These are phyloP conservation scores for Drosophila sordidula DNA, from an alignment of 2,888 invertebrate species.

Conservation along the genomic window DNA sequence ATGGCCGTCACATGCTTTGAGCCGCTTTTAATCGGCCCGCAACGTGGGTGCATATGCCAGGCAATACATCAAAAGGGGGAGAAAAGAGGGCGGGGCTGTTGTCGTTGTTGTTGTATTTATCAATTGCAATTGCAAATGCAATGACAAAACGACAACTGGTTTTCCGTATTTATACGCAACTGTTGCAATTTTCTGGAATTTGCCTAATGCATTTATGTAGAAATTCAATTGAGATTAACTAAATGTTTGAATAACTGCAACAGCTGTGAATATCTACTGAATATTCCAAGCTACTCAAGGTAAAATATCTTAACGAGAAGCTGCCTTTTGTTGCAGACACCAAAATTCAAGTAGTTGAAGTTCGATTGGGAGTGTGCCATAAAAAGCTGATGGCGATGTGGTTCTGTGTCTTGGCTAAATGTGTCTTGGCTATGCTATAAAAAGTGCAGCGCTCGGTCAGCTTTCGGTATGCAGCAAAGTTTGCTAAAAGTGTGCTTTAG, in stretches of 20 bases:
- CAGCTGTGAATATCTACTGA: neutral
- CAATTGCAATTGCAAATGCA: slow-evolving; percentile 21
- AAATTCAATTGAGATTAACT: slow-evolving; percentile 1
- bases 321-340: neutral
- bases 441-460: neutral
- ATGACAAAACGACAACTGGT: slow-evolving; percentile 53
- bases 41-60: slow-evolving; percentile 35
- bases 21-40: slow-evolving; percentile 55
- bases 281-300: no score
- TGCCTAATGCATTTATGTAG: slow-evolving; percentile 5
- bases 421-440: slow-evolving; percentile 37
- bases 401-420: slow-evolving; percentile 33
- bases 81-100: neutral
- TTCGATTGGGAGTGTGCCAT: neutral
- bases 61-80: slow-evolving; percentile 2
- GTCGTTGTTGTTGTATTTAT: slow-evolving; percentile 18
- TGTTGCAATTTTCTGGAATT: slow-evolving; percentile 45
- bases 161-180: slow-evolving; percentile 34
- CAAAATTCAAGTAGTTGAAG: neutral
- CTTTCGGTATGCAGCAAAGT: slow-evolving; percentile 4
- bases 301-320: neutral
- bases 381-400: slow-evolving; percentile 1
- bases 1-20: slow-evolving; percentile 47
- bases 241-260: slow-evolving; percentile 9
- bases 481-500: neutral